Evolutionary conservation across 2,888 invertebrate genomes (phyloP).

Genomic region (Lasioglossum morio): DNA sequence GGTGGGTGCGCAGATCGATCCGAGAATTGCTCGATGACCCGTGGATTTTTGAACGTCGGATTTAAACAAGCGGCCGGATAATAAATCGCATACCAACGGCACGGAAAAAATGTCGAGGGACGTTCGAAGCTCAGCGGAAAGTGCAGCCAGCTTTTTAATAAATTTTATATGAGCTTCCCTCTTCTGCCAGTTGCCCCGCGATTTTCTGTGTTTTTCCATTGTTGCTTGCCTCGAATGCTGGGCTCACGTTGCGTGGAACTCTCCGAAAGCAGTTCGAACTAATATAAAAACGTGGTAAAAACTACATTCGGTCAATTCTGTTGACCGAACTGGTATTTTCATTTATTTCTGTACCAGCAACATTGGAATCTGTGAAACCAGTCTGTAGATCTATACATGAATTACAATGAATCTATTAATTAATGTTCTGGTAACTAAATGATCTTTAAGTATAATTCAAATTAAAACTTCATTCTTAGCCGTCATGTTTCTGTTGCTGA

Average conservation of each 20-base stretch:
- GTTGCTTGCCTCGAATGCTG: background rate
- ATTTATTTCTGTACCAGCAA: background rate
- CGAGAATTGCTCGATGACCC: background rate
- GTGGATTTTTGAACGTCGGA: slow-evolving; percentile 14
- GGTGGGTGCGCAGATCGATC: background rate
- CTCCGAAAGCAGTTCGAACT: background rate
- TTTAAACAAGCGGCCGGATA: slow-evolving; percentile 18
- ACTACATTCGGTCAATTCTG: background rate
- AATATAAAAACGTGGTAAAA: too few species aligned
- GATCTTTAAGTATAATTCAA: background rate
- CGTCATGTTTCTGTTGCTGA: background rate
- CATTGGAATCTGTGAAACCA: background rate
- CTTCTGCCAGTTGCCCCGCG: background rate
- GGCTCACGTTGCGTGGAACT: background rate
- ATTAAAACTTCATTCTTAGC: background rate
- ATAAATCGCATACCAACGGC: slow-evolving; percentile 20
- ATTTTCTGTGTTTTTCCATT: background rate
- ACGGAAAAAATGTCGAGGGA: background rate
- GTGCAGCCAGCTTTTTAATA: slow-evolving; percentile 20
- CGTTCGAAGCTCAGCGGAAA: background rate
- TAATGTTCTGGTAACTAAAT: background rate
- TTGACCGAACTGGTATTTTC: background rate
- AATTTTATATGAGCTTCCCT: slow-evolving; percentile 8
- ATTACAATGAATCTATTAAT: too few species aligned
- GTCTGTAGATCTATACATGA: background rate